A percentile compares a stretch with the other conserved stretches of the same genome.
phyloP scores from a whole-genome alignment of 37 sponge, comb jelly and placozoan genomes.

The Geodia barretti region DNA sequence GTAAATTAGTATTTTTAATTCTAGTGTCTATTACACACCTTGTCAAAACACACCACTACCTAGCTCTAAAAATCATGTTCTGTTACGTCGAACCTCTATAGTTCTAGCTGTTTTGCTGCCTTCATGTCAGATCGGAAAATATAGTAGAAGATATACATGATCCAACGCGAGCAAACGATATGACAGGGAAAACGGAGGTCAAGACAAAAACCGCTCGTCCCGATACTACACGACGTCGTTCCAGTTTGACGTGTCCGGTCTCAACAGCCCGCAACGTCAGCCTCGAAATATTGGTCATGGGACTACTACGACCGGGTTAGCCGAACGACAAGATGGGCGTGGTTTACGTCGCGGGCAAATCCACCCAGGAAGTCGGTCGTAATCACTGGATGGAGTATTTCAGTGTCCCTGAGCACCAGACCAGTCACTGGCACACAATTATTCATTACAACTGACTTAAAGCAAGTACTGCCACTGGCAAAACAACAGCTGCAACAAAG shows the following conservation, averaged over 20 bases:
- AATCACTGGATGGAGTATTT: conserved; percentile 57
- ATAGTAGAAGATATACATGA: conserved; percentile 55
- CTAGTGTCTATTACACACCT: too few species aligned
- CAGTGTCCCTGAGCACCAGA: conserved; percentile 9
- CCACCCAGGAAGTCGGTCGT: neutral
- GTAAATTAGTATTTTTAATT: too few species aligned
- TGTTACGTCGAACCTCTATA: neutral
- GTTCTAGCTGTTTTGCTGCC: too few species aligned
- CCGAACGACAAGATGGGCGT: conserved; percentile 39
- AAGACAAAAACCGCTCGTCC: conserved; percentile 58
- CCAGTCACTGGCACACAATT: conserved; percentile 52
- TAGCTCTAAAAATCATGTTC: too few species aligned
- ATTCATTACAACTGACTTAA: neutral
- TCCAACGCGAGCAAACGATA: conserved; percentile 21
- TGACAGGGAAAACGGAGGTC: conserved; percentile 50
- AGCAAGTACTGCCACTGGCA: neutral
- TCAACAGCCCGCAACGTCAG: conserved; percentile 12
- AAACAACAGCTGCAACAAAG: neutral
- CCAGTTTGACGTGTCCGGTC: conserved; percentile 51
- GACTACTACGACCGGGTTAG: conserved; percentile 48
- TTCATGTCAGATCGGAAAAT: conserved; percentile 63
- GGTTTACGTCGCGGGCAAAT: conserved; percentile 21
- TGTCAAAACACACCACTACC: too few species aligned
- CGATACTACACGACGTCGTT: conserved; percentile 65
- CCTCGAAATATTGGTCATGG: conserved; percentile 35